Conservation (phyloP, 1,140 invertebrate species). For the Campodea augens region DNA sequence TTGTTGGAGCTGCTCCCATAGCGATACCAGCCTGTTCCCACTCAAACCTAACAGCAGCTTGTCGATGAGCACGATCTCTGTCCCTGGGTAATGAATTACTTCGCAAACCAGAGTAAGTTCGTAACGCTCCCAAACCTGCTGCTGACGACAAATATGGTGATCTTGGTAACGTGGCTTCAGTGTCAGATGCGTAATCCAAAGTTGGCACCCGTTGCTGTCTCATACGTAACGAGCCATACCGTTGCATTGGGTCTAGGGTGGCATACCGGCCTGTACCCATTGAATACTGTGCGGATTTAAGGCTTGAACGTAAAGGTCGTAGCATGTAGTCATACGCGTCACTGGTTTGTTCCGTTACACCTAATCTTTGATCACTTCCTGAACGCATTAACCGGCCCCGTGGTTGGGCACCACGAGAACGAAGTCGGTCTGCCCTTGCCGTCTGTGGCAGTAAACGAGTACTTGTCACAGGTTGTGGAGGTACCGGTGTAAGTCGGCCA, state of each 20-base stretch:
- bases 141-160: constrained; percentile 33
- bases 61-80: constrained; percentile 30
- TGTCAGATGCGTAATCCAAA: constrained; percentile 81
- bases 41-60: constrained; percentile 1
- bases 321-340: constrained; percentile 35
- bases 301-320: constrained; percentile 38
- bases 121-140: constrained; percentile 11
- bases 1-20: constrained; percentile 21
- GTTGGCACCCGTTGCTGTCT: constrained; percentile 35
- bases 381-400: constrained; percentile 48
- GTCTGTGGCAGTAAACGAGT: background rate
- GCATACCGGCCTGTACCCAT: constrained; percentile 8
- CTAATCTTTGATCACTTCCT: constrained; percentile 66
- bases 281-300: constrained; percentile 33
- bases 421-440: background rate
- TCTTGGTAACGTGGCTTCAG: constrained; percentile 63
- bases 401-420: background rate
- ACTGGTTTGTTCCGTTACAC: constrained; percentile 40
- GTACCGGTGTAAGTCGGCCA: too few species aligned
- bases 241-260: constrained; percentile 11
- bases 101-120: constrained; percentile 11
- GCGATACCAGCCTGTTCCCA: constrained; percentile 7
- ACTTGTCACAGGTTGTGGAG: constrained; percentile 1
- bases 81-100: constrained; percentile 49
- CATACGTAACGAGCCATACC: constrained; percentile 11